Evolutionary conservation across 2,888 invertebrate genomes (phyloP), one percentile per base, ranked within the genome.

Genomic region (Beris morrisii): DNA sequence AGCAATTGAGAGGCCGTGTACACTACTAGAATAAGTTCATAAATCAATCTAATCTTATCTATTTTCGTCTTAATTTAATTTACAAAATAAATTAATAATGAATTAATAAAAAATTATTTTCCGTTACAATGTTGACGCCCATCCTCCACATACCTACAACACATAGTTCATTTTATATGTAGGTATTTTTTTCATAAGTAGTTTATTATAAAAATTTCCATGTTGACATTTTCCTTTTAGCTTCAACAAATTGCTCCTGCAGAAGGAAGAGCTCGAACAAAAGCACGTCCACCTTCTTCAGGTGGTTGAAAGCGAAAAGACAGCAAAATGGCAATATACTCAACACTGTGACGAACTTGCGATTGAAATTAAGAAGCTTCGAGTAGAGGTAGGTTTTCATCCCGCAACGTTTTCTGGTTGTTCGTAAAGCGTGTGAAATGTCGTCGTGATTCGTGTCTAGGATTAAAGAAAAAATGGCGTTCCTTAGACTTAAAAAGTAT

Each of bases 281-380:
- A 94, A 95, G 79, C 93, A 95, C 79, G 83, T 94, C 55, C 95
- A 95, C 77, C 83, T 95, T 57, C 85, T 95, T 69, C 89, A 91
- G 79, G 92, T 95, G 68, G 90, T 95, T 64, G 95, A 95, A 80
- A 93, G 92, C 71, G 95, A 95, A 81, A 87, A 93, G 74, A 94
- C 94, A 2, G 93, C 94, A 0, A 92, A 95, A 75, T 94, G 93
- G 92, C 93, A 94, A 81, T 95, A 94, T 79, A 92, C 92, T 0
- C 92, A 93, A 77, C 93, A 95, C 79, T 94, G 94, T 74, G 95
- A 95, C 74, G 95, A 95, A 74, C 85, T 95, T n/a, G 86, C 89
- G 38, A 86, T 87, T 3, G 95, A 95, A 81, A 92, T 95, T 70
- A 93, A 93, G 81, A 93, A 94, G 77, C 84, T 95, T 3, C 84